Base-by-base conservation (phyloP, 2,888 invertebrate genomes). In the Tetranychus piercei region DNA sequence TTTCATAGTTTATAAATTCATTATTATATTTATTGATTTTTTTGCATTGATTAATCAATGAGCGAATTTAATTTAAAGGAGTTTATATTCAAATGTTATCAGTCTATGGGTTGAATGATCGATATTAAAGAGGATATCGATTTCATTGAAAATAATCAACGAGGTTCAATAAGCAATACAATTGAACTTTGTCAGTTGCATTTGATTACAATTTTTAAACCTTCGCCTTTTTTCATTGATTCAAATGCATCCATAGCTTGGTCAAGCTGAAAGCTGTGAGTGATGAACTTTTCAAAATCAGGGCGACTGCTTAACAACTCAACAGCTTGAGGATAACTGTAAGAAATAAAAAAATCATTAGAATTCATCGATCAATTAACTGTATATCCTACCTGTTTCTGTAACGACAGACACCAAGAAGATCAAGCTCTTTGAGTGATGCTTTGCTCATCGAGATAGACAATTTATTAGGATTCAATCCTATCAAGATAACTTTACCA, bases 241-340 rank as follows among this genome's bases (percentile, higher is more conserved):
- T 81, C 80, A 77, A 82, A 82, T 15, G 82, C 82, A 55, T 82
- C 79, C 15, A 81, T 74, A 6, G 80, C 79, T 65, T 77, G 64
- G 70, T 77, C 78, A 65, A 78, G 73, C 23, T 22, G 45, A 70
- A 76, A 78, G 18, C 65, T 75, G 71, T 78, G 78, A 9, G 78
- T 78, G 8, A 78, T 74, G 18, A 78, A 71, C 34, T 76, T 76
- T 73, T 77, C 75, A 15, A 78, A 77, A 44, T 78, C 70, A 7
- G 77, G 74, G 73, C 69, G n/a, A 23, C 64, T 73, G n/a, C 77
- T 76, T 18, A 78, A 65, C 74, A 78, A 43, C 22, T 75, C 69
- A 18, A 78, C 34, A 7, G 78, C 78, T n/a, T 72, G 69, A n/a
- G 77, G 78, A 74, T 78, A 77, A 55, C 69, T 69, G 22, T 20